Conservation (phyloP, 2,113 vertebrate genomes). For the Macquaria australasica region DNA sequence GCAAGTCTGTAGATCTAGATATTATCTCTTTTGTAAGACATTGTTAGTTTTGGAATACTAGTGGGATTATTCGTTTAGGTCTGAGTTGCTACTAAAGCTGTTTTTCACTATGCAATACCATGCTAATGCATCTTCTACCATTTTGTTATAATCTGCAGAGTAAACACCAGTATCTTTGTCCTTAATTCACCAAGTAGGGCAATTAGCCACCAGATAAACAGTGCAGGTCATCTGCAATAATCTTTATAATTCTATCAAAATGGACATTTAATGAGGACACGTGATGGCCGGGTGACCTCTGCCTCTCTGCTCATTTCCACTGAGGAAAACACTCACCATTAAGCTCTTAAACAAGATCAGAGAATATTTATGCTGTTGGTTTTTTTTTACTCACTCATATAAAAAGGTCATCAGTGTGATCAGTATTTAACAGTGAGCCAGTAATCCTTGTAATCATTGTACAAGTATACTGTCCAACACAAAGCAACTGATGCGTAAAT, state of each 20-base stretch:
- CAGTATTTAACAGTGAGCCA: slow-evolving; percentile 34
- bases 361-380: slow-evolving; percentile 32
- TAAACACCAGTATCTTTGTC: slow-evolving; percentile 57
- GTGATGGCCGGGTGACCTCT: slow-evolving; percentile 32
- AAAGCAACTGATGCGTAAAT: not conserved
- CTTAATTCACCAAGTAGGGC: slow-evolving; percentile 65
- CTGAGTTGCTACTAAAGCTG: slow-evolving; percentile 14
- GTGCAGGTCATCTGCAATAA: slow-evolving; percentile 57
- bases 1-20: not conserved
- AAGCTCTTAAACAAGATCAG: slow-evolving; percentile 64
- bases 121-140: slow-evolving; percentile 27
- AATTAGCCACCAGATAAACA: slow-evolving; percentile 67
- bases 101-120: slow-evolving; percentile 19
- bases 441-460: slow-evolving; percentile 28
- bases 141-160: slow-evolving; percentile 48
- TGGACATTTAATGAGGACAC: slow-evolving; percentile 57
- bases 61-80: not conserved
- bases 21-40: not conserved
- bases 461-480: not conserved
- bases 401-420: slow-evolving; percentile 39
- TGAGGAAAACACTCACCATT: slow-evolving; percentile 28
- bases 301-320: slow-evolving; percentile 27
- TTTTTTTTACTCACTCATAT: slow-evolving; percentile 33
- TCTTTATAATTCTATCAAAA: slow-evolving; percentile 74
- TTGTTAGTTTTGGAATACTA: not conserved